A percentile compares a stretch with the other conserved stretches of the same genome.
These are phyloP conservation scores for Sepioteuthis lessoniana DNA, from an alignment of 2,888 invertebrate genomes.

Conservation along the genomic window DNA sequence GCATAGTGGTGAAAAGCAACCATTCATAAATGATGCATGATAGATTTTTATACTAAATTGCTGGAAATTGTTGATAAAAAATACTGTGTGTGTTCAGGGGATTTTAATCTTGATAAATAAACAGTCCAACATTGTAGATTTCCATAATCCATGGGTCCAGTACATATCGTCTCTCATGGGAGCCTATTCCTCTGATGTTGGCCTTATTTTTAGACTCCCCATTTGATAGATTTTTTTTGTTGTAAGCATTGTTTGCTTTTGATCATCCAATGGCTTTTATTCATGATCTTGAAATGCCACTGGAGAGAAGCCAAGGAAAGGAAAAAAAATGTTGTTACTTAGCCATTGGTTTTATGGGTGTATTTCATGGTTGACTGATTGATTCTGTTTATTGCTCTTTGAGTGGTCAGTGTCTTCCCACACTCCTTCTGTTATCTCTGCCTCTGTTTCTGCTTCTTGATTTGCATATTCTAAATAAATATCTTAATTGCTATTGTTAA, in stretches of 20 bases:
- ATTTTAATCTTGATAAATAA: background rate
- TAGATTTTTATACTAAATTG: background rate
- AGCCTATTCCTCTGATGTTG: background rate
- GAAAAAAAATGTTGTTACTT: background rate
- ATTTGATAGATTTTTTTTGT: background rate
- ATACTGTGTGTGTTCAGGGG: background rate
- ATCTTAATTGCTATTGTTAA: too few species aligned
- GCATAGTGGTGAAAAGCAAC: too few species aligned
- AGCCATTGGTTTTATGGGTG: too few species aligned
- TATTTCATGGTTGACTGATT: too few species aligned
- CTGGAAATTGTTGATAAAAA: background rate
- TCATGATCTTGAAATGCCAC: background rate
- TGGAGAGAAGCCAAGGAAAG: background rate
- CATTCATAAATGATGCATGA: background rate
- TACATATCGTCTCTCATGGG: background rate
- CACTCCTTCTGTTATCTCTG: too few species aligned
- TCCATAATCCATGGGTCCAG: background rate
- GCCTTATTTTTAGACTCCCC: background rate
- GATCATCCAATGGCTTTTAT: constrained; percentile 1
- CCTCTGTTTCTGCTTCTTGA: too few species aligned
- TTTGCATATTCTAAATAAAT: too few species aligned
- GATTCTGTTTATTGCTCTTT: too few species aligned
- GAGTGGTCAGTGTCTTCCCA: too few species aligned
- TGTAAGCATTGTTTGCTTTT: background rate
- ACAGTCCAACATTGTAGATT: background rate